These are phyloP conservation scores for Menidia menidia DNA, from an alignment of 2,797 vertebrate genomes.

Conservation along the genomic window DNA sequence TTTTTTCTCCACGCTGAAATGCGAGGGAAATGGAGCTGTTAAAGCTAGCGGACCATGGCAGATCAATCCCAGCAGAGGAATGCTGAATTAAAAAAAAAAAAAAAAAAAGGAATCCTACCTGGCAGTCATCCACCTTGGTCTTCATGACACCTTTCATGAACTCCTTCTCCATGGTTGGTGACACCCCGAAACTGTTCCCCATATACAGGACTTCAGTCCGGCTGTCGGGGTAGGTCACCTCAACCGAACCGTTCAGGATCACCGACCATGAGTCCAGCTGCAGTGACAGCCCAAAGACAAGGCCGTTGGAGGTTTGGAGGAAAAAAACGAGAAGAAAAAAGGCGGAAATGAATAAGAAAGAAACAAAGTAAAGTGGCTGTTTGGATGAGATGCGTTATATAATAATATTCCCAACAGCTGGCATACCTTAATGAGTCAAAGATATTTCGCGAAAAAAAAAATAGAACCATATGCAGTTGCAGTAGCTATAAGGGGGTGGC, in stretches of 20 bases:
- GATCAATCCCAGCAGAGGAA: background rate
- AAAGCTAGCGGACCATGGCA: background rate
- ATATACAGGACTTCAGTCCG: slow-evolving; percentile 96
- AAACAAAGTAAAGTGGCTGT: slow-evolving; percentile 1
- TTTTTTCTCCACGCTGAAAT: slow-evolving; percentile 11
- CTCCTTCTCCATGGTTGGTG: slow-evolving; percentile 98
- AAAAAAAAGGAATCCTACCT: slow-evolving; percentile 82
- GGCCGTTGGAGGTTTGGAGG: background rate
- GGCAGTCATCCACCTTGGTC: slow-evolving; percentile 99
- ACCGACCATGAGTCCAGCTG: slow-evolving; percentile 99
- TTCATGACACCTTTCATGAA: slow-evolving; percentile 99
- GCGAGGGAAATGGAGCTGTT: slow-evolving; percentile 4
- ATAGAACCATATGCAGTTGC: slow-evolving; percentile 37
- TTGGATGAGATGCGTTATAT: slow-evolving; percentile 1
- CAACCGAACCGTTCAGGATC: slow-evolving; percentile 97
- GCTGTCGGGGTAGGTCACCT: slow-evolving; percentile 93
- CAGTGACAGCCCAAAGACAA: background rate
- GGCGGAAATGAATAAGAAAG: background rate
- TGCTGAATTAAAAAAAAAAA: background rate
- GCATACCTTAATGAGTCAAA: slow-evolving; percentile 52
- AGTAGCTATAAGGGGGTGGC: slow-evolving; percentile 29
- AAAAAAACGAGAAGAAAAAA: background rate
- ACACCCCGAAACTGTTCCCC: slow-evolving; percentile 99
- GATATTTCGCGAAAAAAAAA: slow-evolving; percentile 50
- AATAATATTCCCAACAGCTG: slow-evolving; percentile 49